Evolutionary conservation across 2,113 vertebrate genomes (phyloP).

Genomic region (Oreochromis niloticus): DNA sequence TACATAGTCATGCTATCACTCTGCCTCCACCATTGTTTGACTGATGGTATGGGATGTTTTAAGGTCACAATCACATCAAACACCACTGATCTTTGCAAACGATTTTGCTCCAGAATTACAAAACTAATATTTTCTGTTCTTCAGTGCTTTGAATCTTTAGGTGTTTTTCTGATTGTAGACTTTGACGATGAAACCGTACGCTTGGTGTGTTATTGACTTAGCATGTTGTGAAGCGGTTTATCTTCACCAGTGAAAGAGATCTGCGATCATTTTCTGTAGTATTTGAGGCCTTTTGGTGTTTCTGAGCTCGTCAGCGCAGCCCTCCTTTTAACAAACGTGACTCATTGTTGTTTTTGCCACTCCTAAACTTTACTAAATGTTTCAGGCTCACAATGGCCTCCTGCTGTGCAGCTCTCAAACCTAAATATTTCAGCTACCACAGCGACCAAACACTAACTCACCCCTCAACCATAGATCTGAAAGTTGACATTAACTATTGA

Average conservation of each 20-base stretch:
- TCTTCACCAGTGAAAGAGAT: background rate
- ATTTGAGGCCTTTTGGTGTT: background rate
- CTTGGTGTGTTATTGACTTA: background rate
- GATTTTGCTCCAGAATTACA: background rate
- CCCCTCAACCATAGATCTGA: background rate
- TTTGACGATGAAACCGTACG: background rate
- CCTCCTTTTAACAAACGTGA: background rate
- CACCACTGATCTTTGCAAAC: background rate
- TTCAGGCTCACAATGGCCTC: background rate
- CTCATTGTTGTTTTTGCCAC: background rate
- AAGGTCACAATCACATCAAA: background rate
- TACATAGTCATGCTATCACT: background rate
- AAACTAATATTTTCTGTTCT: background rate
- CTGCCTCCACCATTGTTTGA: background rate
- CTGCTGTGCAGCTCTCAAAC: background rate
- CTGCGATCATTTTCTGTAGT: background rate
- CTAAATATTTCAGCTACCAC: background rate
- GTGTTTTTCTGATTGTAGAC: background rate
- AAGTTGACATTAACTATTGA: background rate
- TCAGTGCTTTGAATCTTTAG: background rate
- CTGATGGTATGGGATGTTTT: background rate
- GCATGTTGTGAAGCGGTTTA: rapidly evolving
- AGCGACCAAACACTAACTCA: background rate
- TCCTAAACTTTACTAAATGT: background rate
- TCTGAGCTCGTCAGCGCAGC: background rate